Percentiles rank a stretch among this genome's conserved stretches.
Evolutionary conservation across 1,140 invertebrate species (phyloP).

Genomic region (Pachyrhynchus sulphureomaculatus): DNA sequence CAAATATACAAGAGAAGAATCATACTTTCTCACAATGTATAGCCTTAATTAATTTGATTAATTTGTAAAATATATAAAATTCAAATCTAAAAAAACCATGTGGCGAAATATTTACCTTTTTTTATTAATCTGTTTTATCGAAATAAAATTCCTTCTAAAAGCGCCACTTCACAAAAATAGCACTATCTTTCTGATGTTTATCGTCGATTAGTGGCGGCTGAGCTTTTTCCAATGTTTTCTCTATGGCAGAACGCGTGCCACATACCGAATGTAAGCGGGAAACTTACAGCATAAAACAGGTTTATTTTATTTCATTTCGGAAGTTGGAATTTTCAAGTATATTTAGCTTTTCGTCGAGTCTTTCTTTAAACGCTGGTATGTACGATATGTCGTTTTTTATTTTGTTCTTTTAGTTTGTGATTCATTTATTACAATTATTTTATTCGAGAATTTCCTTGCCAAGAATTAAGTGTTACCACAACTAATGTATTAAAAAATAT

Average conservation of each 20-base stretch:
- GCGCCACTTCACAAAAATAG: neutral
- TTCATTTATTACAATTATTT: too few species aligned
- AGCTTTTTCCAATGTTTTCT: conserved; percentile 8
- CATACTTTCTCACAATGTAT: too few species aligned
- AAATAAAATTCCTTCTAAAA: neutral
- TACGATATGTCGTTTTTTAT: neutral
- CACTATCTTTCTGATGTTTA: neutral
- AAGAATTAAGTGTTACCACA: too few species aligned
- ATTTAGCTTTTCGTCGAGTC: neutral
- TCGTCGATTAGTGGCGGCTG: conserved; percentile 1
- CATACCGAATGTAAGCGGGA: neutral
- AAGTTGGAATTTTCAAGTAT: neutral
- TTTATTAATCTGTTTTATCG: neutral
- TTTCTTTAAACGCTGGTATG: neutral
- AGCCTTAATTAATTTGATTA: too few species aligned
- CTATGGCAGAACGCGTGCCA: neutral
- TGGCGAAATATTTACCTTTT: too few species aligned
- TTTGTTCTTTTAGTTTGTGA: too few species aligned
- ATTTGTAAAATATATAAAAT: too few species aligned
- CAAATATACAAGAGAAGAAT: too few species aligned
- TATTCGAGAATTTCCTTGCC: too few species aligned
- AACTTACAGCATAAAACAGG: neutral
- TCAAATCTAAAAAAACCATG: too few species aligned
- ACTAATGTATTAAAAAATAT: too few species aligned
- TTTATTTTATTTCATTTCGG: conserved; percentile 2